Evolutionary conservation across 2,113 vertebrate genomes (phyloP).

Genomic region (Perca schrenkii): DNA sequence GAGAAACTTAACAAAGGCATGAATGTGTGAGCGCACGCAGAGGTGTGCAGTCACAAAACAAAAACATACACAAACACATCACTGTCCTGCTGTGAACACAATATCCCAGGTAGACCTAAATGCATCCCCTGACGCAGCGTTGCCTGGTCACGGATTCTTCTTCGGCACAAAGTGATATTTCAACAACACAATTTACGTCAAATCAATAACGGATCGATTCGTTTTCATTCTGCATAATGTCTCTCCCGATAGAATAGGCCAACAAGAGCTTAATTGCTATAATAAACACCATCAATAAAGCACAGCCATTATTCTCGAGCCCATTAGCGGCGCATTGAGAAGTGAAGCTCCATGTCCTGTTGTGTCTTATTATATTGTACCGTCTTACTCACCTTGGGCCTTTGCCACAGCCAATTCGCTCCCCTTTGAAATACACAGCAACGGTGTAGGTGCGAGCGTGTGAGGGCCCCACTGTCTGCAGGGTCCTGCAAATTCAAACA

Average conservation of each 20-base stretch:
- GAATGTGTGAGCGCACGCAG: constrained; percentile 25
- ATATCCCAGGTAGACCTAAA: constrained; percentile 16
- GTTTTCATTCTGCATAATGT: constrained; percentile 76
- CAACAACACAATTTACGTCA: constrained; percentile 69
- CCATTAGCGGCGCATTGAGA: constrained; percentile 65
- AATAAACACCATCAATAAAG: constrained; percentile 78
- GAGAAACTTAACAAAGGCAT: constrained; percentile 48
- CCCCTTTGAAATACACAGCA: constrained; percentile 98
- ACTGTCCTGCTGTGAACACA: constrained; percentile 6
- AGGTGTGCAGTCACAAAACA: constrained; percentile 30
- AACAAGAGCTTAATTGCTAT: constrained; percentile 73
- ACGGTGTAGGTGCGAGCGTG: constrained; percentile 98
- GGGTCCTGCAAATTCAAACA: constrained; percentile 86
- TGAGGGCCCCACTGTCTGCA: constrained; percentile 97
- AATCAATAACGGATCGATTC: constrained; percentile 78
- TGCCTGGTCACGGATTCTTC: constrained; percentile 5
- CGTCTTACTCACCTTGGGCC: constrained; percentile 91
- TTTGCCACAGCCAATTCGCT: constrained; percentile 97
- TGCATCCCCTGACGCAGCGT: not conserved
- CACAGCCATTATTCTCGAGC: constrained; percentile 65
- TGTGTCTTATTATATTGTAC: constrained; percentile 42
- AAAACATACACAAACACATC: not conserved
- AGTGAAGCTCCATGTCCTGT: constrained; percentile 33
- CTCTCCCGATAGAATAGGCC: constrained; percentile 59
- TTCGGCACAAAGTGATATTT: constrained; percentile 56